A percentile compares a stretch with the other conserved stretches of the same genome.
These are phyloP conservation scores for Ophion obscuratus DNA, from an alignment of 2,888 invertebrate genomes.

Conservation along the genomic window DNA sequence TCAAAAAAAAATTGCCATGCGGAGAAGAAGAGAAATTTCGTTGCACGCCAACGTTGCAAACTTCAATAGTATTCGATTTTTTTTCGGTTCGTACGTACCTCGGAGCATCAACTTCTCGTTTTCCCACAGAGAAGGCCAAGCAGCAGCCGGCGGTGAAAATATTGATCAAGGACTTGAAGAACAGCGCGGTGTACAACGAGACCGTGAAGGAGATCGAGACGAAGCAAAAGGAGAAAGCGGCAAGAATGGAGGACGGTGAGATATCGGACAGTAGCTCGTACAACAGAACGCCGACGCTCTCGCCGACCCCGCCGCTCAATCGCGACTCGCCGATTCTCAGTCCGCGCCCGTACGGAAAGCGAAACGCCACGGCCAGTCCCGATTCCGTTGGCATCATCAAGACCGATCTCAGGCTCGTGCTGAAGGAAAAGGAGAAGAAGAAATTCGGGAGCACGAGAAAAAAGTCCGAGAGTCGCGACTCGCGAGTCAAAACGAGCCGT, in stretches of 20 bases:
- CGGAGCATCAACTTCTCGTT: conserved; percentile 2
- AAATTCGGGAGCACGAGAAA: conserved; percentile 65
- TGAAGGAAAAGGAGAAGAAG: conserved; percentile 80
- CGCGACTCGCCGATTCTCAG: conserved; percentile 63
- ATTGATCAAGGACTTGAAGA: conserved; percentile 89
- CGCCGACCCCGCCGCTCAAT: conserved; percentile 75
- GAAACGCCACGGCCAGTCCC: conserved; percentile 71
- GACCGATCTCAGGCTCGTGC: conserved; percentile 77
- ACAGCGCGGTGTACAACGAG: conserved; percentile 88
- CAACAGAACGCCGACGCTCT: conserved; percentile 79
- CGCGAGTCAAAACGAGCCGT: conserved; percentile 32
- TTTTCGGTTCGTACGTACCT: background rate
- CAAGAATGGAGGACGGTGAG: conserved; percentile 88
- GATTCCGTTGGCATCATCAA: conserved; percentile 68
- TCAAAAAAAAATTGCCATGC: too few species aligned
- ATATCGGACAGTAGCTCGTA: conserved; percentile 83
- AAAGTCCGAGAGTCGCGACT: conserved; percentile 57
- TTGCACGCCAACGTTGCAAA: too few species aligned
- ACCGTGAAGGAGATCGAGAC: conserved; percentile 88
- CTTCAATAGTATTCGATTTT: background rate
- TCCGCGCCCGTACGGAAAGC: conserved; percentile 66
- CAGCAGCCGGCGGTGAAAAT: conserved; percentile 86
- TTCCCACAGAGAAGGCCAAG: conserved; percentile 77
- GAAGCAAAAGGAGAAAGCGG: conserved; percentile 87
- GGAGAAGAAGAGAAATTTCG: too few species aligned